These are phyloP conservation scores for Helobdella robusta DNA, from an alignment of 2,888 invertebrate species.

Conservation along the genomic window DNA sequence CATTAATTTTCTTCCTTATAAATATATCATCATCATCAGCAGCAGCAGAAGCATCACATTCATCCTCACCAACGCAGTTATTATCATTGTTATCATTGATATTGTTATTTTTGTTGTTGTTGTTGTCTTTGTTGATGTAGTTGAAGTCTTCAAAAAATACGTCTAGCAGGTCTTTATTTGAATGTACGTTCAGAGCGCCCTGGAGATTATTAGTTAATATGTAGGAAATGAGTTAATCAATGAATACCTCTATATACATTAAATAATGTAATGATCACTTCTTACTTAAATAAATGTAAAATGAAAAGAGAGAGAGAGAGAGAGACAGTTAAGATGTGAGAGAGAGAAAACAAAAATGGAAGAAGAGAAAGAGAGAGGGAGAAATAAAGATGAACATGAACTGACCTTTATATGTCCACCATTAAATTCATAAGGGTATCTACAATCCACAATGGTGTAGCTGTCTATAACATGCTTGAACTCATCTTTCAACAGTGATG, in stretches of 20 bases:
- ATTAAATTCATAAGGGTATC: conserved; percentile 86
- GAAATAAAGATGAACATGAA: too few species aligned
- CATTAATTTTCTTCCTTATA: too few species aligned
- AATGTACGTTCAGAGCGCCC: conserved; percentile 74
- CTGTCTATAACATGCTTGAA: conserved; percentile 59
- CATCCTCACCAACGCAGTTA: neutral
- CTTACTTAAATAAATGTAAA: neutral
- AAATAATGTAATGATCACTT: neutral
- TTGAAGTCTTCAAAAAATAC: conserved; percentile 52
- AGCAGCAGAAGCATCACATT: neutral
- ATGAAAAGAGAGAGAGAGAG: neutral
- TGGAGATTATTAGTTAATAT: conserved; percentile 33
- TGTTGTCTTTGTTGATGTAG: neutral
- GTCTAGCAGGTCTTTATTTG: conserved; percentile 63
- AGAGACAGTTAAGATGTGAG: neutral
- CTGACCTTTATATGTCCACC: conserved; percentile 70
- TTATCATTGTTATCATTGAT: neutral
- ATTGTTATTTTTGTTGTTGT: neutral
- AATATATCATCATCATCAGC: neutral
- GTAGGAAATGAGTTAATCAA: neutral
- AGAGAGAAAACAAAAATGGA: neutral
- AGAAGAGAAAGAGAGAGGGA: neutral
- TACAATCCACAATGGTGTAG: conserved; percentile 78
- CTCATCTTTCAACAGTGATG: conserved; percentile 61
- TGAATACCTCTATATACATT: neutral